Base-by-base conservation (phyloP, 2,888 invertebrate genomes). In the Glyphotaelius pellucidus region DNA sequence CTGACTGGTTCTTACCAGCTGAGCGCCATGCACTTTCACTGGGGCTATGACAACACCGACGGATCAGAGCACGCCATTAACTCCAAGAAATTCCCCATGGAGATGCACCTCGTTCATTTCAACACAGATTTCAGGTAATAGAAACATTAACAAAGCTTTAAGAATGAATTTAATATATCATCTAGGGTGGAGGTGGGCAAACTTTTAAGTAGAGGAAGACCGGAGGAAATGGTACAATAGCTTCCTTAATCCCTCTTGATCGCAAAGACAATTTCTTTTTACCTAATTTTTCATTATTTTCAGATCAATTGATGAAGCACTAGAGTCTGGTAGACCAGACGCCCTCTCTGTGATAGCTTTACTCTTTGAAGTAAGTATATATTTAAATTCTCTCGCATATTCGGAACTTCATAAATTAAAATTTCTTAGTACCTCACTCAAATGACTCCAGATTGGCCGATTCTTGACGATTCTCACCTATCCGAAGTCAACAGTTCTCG, bases 31-130 rank as follows among this genome's bases (percentile, higher is more conserved):
- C 94, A 96, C 84, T 97, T 97, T 93, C 96, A 96, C 80, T 97
- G 97, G 97, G 97, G 97, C 67, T 95, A 95, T 5, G 95, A 95
- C 89, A 95, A 96, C 93, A 67, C 30, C 9, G 95, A 95, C 47
- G 97, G 97, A 42, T 96, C 97, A 15, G 97, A 97, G 94, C 97
- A 97, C 93, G 96, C 96, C 87, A 94, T 97, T 0, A 96, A 97
- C 93, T 95, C 95, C 91, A 94, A 94, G 85, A 95, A 96, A 93
- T 97, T 95, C 94, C 96, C 97, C 0, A 95, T 97, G 95, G 97
- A 97, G 94, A 94, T 97, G 93, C 97, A 97, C 94, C 95, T 96
- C 80, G 94, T 95, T 80, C 95, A 95, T 92, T 93, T 94, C 84
- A 95, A 94, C 32, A 35, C 83, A 2, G 38, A 83, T 5, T 83